Evolutionary conservation across 2,797 vertebrate genomes (phyloP).

Genomic region (Anas capensis): DNA sequence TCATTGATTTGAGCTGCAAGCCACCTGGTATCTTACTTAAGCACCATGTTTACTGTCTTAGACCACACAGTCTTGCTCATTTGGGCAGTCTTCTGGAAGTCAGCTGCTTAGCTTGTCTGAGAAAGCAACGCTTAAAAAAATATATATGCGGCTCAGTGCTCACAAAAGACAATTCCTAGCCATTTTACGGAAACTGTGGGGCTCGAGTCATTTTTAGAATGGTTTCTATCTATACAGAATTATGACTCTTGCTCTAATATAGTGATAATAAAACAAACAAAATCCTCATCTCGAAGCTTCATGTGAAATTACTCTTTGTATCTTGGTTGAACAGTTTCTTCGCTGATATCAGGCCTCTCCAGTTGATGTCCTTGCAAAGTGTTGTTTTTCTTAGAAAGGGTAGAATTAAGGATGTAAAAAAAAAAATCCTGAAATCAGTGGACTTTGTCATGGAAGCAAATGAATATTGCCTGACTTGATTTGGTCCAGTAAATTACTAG

Average conservation of each 20-base stretch:
- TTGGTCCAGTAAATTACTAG: neutral
- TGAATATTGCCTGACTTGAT: neutral
- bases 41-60: constrained; percentile 17
- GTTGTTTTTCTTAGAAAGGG: neutral
- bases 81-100: neutral
- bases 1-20: constrained; percentile 80
- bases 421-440: neutral
- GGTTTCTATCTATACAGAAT: neutral
- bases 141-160: neutral
- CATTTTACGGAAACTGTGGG: neutral
- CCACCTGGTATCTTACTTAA: constrained; percentile 82
- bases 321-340: neutral
- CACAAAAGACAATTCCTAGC: neutral
- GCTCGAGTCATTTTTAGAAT: neutral
- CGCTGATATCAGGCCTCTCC: neutral
- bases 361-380: neutral
- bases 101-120: neutral
- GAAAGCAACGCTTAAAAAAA: neutral
- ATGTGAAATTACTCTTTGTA: neutral
- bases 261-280: neutral
- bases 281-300: neutral
- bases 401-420: neutral
- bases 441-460: neutral
- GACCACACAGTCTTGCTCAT: neutral
- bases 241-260: neutral